Conservation (phyloP, 2,888 invertebrate species). For the Dryobota labecula region DNA sequence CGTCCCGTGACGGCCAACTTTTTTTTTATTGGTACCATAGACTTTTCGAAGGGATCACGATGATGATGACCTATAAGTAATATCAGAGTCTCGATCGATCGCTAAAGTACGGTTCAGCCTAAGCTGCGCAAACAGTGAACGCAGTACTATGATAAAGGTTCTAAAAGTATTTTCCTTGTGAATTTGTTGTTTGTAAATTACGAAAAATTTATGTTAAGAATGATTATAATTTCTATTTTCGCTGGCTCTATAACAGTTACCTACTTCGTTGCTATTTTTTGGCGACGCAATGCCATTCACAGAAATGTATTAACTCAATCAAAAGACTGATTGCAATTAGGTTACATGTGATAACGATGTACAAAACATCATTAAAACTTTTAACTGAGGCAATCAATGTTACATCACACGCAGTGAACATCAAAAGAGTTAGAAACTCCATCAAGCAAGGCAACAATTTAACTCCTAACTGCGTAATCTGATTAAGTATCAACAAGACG, state of each 20-base stretch:
- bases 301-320: background rate
- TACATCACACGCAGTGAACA: conserved; percentile 37
- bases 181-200: background rate
- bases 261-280: background rate
- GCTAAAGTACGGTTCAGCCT: background rate
- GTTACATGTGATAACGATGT: conserved; percentile 5
- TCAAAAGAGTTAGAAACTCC: conserved; percentile 44
- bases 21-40: no score
- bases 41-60: no score
- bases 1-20: no score
- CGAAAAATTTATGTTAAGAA: background rate
- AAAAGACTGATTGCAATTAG: background rate
- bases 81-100: background rate
- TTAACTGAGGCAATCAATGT: conserved; percentile 37
- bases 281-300: background rate
- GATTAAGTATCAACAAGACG: conserved; percentile 50
- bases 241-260: background rate
- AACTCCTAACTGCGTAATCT: conserved; percentile 49
- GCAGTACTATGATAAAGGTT: no score
- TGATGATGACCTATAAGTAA: background rate
- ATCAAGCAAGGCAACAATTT: conserved; percentile 48
- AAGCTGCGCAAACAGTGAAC: background rate
- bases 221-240: conserved; percentile 5
- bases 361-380: conserved; percentile 45
- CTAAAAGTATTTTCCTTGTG: background rate